Evolutionary conservation across 2,888 invertebrate genomes (phyloP).

Genomic region (Synergus umbraculus): DNA sequence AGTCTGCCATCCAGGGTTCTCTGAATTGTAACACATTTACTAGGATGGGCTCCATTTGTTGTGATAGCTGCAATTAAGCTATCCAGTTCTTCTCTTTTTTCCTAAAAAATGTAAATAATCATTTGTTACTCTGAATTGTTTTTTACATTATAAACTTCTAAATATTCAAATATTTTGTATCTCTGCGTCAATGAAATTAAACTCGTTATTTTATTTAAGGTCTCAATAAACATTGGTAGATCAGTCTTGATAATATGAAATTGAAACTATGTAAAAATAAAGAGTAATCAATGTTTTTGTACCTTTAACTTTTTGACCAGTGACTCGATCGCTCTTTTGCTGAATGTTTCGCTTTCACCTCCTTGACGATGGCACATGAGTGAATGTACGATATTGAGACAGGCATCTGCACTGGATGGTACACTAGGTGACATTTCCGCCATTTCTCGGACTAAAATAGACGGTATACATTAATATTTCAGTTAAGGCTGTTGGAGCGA

Average conservation of each 20-base stretch:
- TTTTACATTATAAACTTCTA: too few species aligned
- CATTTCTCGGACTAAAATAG: slow-evolving; percentile 81
- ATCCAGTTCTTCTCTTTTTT: slow-evolving; percentile 98
- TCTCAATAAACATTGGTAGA: too few species aligned
- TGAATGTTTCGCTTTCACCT: slow-evolving; percentile 98
- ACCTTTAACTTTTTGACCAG: slow-evolving; percentile 98
- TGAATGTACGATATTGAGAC: slow-evolving; percentile 98
- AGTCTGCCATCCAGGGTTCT: slow-evolving; percentile 97
- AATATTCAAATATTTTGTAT: too few species aligned
- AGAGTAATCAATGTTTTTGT: slow-evolving; percentile 39
- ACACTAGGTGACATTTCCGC: slow-evolving; percentile 87
- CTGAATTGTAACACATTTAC: slow-evolving; percentile 99
- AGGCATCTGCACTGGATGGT: slow-evolving; percentile 98
- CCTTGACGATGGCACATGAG: slow-evolving; percentile 99
- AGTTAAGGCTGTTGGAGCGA: too few species aligned
- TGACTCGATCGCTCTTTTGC: slow-evolving; percentile 98
- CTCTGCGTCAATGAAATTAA: too few species aligned
- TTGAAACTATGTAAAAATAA: background rate
- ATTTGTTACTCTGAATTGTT: background rate
- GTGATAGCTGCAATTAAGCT: slow-evolving; percentile 99
- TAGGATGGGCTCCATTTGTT: slow-evolving; percentile 98
- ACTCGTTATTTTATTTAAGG: too few species aligned
- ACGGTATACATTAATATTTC: slow-evolving; percentile 49
- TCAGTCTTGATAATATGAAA: too few species aligned
- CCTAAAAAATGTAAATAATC: slow-evolving; percentile 76